phyloP scores from a whole-genome alignment of 2,113 vertebrate species.

The Cebidichthys violaceus region DNA sequence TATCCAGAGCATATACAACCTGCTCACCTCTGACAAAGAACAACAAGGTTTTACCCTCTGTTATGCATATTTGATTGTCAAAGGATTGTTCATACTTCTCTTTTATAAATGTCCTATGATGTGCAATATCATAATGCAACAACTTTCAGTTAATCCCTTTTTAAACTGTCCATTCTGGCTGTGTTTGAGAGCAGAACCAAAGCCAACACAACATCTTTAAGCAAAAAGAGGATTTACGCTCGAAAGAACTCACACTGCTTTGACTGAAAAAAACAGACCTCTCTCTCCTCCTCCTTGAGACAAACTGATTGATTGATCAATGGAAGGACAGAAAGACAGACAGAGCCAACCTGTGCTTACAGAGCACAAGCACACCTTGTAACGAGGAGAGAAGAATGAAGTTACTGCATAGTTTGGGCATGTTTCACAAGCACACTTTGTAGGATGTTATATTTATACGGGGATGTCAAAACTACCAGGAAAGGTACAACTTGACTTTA shows the following conservation, averaged over 20 bases:
- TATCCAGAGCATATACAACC: not conserved
- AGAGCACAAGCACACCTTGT: slow-evolving; percentile 25
- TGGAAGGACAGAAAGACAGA: not conserved
- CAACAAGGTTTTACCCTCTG: not conserved
- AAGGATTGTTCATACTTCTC: not conserved
- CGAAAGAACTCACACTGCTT: slow-evolving; percentile 17
- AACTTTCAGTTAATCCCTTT: slow-evolving; percentile 8
- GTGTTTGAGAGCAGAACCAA: slow-evolving; percentile 32
- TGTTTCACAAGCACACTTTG: slow-evolving; percentile 38
- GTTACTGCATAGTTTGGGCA: slow-evolving; percentile 36
- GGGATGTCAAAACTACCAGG: slow-evolving; percentile 34
- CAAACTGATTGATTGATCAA: slow-evolving; percentile 34
- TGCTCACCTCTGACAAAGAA: slow-evolving; percentile 8
- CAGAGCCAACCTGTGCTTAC: slow-evolving; percentile 29
- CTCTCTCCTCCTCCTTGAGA: slow-evolving; percentile 5
- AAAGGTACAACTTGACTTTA: slow-evolving; percentile 26
- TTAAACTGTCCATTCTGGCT: not conserved
- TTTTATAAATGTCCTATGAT: not conserved
- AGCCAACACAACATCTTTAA: slow-evolving; percentile 35
- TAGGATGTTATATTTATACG: slow-evolving; percentile 18
- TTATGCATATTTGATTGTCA: slow-evolving; percentile 1
- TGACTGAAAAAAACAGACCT: slow-evolving; percentile 14
- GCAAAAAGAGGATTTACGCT: not conserved
- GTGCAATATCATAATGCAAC: not conserved
- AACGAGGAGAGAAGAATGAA: slow-evolving; percentile 48